These are phyloP conservation scores for Casuarius casuarius DNA, from an alignment of 2,113 vertebrate species.

Conservation along the genomic window DNA sequence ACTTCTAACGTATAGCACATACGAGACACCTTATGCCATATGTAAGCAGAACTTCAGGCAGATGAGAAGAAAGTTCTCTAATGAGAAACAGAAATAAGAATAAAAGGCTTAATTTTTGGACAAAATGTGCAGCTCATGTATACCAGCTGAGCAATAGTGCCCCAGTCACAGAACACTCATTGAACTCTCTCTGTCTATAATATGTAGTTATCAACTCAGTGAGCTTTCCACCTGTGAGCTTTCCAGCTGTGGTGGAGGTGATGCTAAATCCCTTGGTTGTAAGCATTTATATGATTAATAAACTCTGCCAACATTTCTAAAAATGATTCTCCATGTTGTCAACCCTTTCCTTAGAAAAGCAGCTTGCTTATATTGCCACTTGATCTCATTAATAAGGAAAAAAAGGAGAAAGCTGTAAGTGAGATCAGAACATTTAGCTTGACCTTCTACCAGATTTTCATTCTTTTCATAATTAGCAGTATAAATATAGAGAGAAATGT, in stretches of 20 bases:
- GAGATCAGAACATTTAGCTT: not conserved
- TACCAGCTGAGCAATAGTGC: not conserved
- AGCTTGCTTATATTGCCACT: not conserved
- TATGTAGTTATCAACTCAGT: not conserved
- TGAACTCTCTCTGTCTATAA: not conserved
- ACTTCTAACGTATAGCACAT: not conserved
- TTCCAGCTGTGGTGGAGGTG: not conserved
- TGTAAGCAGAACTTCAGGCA: not conserved
- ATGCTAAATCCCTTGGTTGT: not conserved
- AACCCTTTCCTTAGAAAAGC: not conserved
- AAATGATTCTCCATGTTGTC: not conserved
- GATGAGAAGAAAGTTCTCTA: not conserved
- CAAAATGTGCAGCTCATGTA: not conserved
- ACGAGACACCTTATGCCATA: not conserved
- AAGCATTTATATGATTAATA: not conserved
- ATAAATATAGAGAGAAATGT: constrained; percentile 51
- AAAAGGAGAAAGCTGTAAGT: not conserved
- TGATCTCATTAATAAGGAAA: not conserved
- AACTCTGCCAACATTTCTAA: not conserved
- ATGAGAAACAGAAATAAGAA: not conserved
- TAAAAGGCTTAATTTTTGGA: not conserved
- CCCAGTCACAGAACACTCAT: not conserved
- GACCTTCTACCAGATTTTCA: not conserved
- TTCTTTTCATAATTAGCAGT: constrained; percentile 38
- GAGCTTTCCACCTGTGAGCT: not conserved